Evolutionary conservation across 2,113 vertebrate species (phyloP).

Genomic region (Eleginops maclovinus): DNA sequence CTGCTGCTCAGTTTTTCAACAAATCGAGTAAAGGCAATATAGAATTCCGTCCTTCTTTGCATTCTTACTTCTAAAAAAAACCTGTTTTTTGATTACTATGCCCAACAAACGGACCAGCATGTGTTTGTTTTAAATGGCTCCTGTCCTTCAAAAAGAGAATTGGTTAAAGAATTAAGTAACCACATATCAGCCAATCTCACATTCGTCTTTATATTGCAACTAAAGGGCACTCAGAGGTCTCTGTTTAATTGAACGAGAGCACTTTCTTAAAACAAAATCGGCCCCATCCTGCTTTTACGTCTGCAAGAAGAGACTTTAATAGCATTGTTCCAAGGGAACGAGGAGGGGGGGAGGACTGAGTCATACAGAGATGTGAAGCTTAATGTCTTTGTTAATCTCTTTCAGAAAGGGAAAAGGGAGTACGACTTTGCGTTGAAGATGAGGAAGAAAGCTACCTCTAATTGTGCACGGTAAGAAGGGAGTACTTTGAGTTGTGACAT

Average conservation of each 20-base stretch:
- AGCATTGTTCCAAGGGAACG: conserved; percentile 5
- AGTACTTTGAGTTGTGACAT: not conserved
- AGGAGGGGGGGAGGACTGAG: conserved; percentile 16
- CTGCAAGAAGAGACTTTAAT: conserved; percentile 35
- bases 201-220: conserved; percentile 22
- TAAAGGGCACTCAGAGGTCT: conserved; percentile 45
- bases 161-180: conserved; percentile 28
- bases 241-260: conserved; percentile 35
- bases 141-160: no score
- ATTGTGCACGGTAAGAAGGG: not conserved
- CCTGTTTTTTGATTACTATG: conserved; percentile 40
- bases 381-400: conserved; percentile 31
- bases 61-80: conserved; percentile 26
- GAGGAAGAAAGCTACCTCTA: not conserved
- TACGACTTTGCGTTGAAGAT: not conserved
- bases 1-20: conserved; percentile 13
- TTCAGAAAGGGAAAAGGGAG: not conserved
- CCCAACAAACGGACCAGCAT: conserved; percentile 28
- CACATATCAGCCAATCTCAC: conserved; percentile 26
- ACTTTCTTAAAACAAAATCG: conserved; percentile 43
- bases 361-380: conserved; percentile 9
- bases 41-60: conserved; percentile 10
- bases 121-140: conserved; percentile 43
- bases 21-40: conserved; percentile 20
- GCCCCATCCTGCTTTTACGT: conserved; percentile 34